Conservation (phyloP, 1,140 invertebrate genomes). For the Drosophila fuyamai region DNA sequence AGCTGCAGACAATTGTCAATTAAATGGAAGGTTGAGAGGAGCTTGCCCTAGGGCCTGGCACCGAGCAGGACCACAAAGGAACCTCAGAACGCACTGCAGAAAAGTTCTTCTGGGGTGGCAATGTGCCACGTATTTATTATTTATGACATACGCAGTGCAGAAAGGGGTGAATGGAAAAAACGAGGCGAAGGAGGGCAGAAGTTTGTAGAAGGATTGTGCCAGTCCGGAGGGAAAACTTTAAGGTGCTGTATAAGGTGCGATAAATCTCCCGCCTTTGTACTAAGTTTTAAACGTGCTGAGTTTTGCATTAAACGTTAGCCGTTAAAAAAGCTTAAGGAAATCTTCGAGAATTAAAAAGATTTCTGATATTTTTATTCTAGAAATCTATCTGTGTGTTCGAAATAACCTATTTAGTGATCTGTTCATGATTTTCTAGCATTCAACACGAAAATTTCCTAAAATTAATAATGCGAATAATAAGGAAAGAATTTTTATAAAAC, state of each 20-base stretch:
- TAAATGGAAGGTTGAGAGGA: conserved; percentile 43
- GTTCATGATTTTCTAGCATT: too few species aligned
- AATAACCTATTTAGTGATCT: too few species aligned
- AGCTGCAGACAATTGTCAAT: conserved; percentile 75
- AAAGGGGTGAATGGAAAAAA: not conserved
- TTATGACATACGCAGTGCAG: conserved; percentile 68
- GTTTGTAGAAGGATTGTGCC: conserved; percentile 28
- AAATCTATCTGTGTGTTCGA: not conserved
- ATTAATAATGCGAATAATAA: too few species aligned
- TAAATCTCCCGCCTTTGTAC: conserved; percentile 14
- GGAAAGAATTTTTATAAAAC: too few species aligned
- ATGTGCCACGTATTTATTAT: conserved; percentile 70
- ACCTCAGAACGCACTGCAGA: conserved; percentile 38
- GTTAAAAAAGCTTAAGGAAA: not conserved
- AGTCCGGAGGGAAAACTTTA: conserved; percentile 30
- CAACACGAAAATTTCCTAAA: too few species aligned
- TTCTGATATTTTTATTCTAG: not conserved
- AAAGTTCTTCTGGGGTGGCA: conserved; percentile 51
- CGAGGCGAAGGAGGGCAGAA: not conserved
- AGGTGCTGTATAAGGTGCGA: conserved; percentile 13
- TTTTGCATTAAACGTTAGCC: conserved; percentile 9
- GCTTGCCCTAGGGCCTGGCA: conserved; percentile 16
- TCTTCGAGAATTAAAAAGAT: not conserved
- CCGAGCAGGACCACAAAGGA: conserved; percentile 31
- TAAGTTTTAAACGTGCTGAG: conserved; percentile 7